These are phyloP conservation scores for Drepana arcuata DNA, from an alignment of 1,140 invertebrate species.

Conservation along the genomic window DNA sequence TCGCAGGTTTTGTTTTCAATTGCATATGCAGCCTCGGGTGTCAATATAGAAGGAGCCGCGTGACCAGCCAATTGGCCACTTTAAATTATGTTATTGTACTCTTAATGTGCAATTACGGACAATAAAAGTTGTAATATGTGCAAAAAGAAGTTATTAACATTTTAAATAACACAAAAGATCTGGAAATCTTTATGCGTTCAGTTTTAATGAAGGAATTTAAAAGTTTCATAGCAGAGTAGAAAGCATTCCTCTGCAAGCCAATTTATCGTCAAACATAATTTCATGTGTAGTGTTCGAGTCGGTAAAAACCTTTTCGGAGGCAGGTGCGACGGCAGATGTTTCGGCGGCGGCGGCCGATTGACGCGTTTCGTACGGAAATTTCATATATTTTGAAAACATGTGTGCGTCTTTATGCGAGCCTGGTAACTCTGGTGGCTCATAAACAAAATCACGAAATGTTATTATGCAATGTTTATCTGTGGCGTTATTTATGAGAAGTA, in stretches of 20 bases:
- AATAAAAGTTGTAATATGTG: no score
- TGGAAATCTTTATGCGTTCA: no score
- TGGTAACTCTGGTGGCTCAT: not conserved
- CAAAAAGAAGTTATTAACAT: no score
- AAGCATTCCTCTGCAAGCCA: no score
- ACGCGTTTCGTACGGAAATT: conserved; percentile 8
- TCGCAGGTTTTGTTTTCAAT: not conserved
- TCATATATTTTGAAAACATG: conserved; percentile 7
- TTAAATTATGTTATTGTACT: conserved; percentile 34
- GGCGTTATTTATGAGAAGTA: no score
- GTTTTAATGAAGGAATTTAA: conserved; percentile 1
- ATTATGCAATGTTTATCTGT: no score
- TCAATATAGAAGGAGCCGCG: conserved; percentile 12
- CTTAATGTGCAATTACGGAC: no score
- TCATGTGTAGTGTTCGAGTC: no score
- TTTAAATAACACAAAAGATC: no score
- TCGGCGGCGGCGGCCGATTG: conserved; percentile 1
- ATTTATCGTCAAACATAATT: no score
- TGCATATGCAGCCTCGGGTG: conserved; percentile 15
- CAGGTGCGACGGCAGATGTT: conserved; percentile 11
- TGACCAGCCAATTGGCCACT: conserved; percentile 4
- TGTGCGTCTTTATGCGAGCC: conserved; percentile 1
- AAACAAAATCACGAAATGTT: no score
- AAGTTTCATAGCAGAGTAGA: no score
- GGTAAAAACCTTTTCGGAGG: conserved; percentile 5